Evolutionary conservation across 2,888 invertebrate genomes (phyloP), one percentile per base, ranked within the genome.

Genomic region (Eristalis intricaria): DNA sequence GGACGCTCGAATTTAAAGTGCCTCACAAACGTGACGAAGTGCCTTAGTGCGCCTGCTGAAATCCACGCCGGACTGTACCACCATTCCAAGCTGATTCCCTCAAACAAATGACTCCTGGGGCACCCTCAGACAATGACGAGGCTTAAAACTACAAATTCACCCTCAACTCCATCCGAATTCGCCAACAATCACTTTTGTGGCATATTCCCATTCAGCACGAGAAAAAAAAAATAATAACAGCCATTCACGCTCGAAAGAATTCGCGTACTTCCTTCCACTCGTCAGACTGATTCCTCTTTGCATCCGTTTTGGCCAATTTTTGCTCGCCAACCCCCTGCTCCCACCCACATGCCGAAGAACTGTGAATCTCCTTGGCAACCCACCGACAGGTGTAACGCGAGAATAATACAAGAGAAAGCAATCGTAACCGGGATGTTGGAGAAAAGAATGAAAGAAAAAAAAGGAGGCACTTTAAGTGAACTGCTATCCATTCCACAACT

Each of bases 391-490:
- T 56, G 68, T 66, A 35, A 35, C 50, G 58, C 4, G 26, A 38
- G 35, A 50, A 32, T 65, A 65, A 66, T 65, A 64, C 50, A 58
- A 79, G 64, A 70, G 22, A 66, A 76, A 71, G 71, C 73, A 81
- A 73, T 81, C 81, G 60, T 61, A 74, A 35, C 74, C 69, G 70
- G 76, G 78, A 87, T 79, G 75, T 82, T 82, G 50, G 50, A n/a
- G 7, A n/a, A 19, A 7, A 32, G 32, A 32, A 32, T 8, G 32
- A 32, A 32, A 10, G 32, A 32, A 32, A 32, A 32, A 50, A 19
- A 79, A 83, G 78, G 77, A 70, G 82, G 70, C 74, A 86, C 82
- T 86, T 83, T 74, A 75, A 61, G 29, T 66, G 66, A 83, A 83
- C 83, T 83, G 50, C 70, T 50, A 35, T 69, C 58, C 76, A 40